Base-by-base conservation (phyloP, 37 sponge, comb jelly and placozoan species). In the Axinella damicornis region DNA sequence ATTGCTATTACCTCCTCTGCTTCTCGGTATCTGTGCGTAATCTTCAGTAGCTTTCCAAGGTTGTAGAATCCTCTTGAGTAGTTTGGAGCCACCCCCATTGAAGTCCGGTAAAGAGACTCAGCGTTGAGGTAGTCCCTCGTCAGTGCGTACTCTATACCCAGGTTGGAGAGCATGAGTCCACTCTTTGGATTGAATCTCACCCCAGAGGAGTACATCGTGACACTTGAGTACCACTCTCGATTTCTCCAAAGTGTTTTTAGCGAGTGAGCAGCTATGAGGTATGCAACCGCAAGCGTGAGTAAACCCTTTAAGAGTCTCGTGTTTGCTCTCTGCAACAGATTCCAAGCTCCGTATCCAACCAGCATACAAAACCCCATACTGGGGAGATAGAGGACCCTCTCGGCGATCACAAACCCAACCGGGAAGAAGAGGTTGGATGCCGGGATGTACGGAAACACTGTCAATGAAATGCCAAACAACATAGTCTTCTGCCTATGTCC, bases 321-420 rank as follows among this genome's bases (percentile, higher is more conserved):
- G 24, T 30, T 27, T 32, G 78, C n/a, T 36, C 27, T 36, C 35
- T 77, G 78, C 0, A 74, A 38, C 24, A 83, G 31, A 17, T 19
- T 39, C 84, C 67, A 65, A 5, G 54, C 21, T 5, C 87, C 87
- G 33, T 64, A 73, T 20, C 64, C 64, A 9, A 72, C 80, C 24
- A 86, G 87, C 57, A 86, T 30, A 61, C 87, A 86, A 38, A 77
- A 72, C 1, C 87, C 87, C 87, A 86, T 86, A 46, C 98, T 97
- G 59, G 98, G 98, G 0, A 97, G 59, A 53, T 97, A 97, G 27
- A 97, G 89, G 35, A 97, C 88, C 65, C 98, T 74, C 75, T 97
- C 98, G 14, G 98, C 98, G 25, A 97, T 94, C 21, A 95, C 96
- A 84, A 97, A 97, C 22, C 98, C 98, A 33, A 97, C 98, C 1